These are phyloP conservation scores for Thecophora atra DNA, from an alignment of 2,888 invertebrate genomes.

Conservation along the genomic window DNA sequence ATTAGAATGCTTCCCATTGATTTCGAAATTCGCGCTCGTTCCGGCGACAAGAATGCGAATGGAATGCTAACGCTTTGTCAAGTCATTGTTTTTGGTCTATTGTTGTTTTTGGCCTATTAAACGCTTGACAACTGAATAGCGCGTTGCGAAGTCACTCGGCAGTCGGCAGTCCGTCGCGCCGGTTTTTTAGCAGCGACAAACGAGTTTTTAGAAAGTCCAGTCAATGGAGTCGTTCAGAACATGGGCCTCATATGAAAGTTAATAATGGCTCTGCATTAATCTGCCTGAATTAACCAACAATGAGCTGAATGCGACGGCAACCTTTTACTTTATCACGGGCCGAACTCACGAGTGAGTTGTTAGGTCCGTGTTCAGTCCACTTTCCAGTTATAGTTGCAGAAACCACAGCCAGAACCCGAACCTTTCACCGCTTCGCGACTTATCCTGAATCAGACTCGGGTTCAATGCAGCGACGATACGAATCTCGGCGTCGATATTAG, in stretches of 20 bases:
- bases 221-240: background rate
- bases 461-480: background rate
- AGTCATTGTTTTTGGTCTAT: no score
- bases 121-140: no score
- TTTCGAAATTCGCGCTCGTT: no score
- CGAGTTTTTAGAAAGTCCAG: background rate
- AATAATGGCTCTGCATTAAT: background rate
- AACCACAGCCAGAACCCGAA: background rate
- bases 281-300: background rate
- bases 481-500: background rate
- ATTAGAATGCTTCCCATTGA: no score
- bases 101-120: no score
- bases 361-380: background rate
- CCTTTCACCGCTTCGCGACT: conserved; percentile 12
- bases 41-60: no score
- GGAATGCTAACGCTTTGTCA: no score
- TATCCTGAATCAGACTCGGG: background rate
- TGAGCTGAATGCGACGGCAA: background rate
- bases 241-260: background rate
- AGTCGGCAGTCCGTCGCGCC: no score
- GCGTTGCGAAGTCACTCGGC: no score
- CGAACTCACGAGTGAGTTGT: background rate
- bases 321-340: background rate
- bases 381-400: background rate
- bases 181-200: no score